phyloP scores from a whole-genome alignment of 1,140 invertebrate species.

The Drosophila yakuba region DNA sequence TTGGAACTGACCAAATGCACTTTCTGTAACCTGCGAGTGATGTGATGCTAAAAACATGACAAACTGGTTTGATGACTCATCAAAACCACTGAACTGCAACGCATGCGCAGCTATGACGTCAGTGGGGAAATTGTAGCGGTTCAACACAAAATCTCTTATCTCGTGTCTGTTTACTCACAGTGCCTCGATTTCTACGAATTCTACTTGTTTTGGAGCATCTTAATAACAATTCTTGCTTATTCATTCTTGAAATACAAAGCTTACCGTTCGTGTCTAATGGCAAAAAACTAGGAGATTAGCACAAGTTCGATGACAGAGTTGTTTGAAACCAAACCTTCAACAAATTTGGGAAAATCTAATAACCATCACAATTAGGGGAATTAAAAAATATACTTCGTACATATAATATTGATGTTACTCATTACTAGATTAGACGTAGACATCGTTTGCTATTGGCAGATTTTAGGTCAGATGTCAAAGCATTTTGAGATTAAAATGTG shows the following conservation, averaged over 20 bases:
- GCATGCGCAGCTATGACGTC: conserved; percentile 52
- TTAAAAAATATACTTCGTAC: background rate
- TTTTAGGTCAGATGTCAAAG: conserved; percentile 13
- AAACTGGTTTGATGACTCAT: conserved; percentile 32
- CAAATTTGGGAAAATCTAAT: background rate
- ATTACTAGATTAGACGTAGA: background rate
- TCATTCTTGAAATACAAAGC: conserved; percentile 18
- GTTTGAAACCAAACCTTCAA: background rate
- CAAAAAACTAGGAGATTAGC: conserved; percentile 16
- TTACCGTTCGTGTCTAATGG: conserved; percentile 33
- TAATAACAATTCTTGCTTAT: background rate
- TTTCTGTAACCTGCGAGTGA: conserved; percentile 1
- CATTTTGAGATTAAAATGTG: background rate
- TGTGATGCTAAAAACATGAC: conserved; percentile 4
- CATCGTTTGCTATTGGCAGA: conserved; percentile 33
- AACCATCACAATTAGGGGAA: background rate
- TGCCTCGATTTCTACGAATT: conserved; percentile 11
- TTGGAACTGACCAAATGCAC: background rate
- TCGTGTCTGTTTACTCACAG: conserved; percentile 1
- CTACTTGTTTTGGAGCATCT: background rate
- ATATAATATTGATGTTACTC: background rate
- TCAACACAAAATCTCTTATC: conserved; percentile 7
- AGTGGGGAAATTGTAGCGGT: conserved; percentile 39
- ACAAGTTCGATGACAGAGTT: background rate
- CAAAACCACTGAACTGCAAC: conserved; percentile 11